A percentile compares a stretch with the other conserved stretches of the same genome.
Evolutionary conservation across 64 coral and sea anemone species (phyloP).

Genomic region (Actinia tenebrosa): DNA sequence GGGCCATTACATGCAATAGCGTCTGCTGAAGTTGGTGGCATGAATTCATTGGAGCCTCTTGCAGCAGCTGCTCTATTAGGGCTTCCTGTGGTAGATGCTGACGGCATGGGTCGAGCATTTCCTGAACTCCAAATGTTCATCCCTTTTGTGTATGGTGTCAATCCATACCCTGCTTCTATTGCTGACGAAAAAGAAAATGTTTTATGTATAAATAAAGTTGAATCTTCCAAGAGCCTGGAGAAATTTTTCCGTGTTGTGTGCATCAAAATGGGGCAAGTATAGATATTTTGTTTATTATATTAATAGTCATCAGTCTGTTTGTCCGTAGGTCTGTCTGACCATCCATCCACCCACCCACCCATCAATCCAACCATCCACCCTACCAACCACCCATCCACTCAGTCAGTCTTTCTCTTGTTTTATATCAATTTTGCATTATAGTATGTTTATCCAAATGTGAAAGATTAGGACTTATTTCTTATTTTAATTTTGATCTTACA

Average conservation of each 20-base stretch:
- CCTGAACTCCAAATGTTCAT: constrained; percentile 87
- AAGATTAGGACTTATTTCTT: too few species aligned
- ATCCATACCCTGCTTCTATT: constrained; percentile 45
- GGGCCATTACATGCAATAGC: constrained; percentile 43
- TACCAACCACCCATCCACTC: too few species aligned
- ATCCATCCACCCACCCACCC: not conserved
- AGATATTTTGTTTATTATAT: not conserved
- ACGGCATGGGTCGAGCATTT: constrained; percentile 98
- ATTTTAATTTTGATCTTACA: not conserved
- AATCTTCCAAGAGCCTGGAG: constrained; percentile 62
- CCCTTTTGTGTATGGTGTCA: constrained; percentile 75
- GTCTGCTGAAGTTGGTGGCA: constrained; percentile 78
- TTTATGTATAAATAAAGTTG: constrained; percentile 34
- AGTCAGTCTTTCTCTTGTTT: too few species aligned
- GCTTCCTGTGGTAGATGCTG: constrained; percentile 88
- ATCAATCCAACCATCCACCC: not conserved
- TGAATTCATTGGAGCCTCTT: constrained; percentile 84
- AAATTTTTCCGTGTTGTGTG: constrained; percentile 55
- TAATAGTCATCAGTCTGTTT: not conserved
- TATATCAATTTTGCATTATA: too few species aligned
- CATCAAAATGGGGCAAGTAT: constrained; percentile 62
- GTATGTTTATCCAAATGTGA: too few species aligned
- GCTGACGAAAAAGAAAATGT: constrained; percentile 48
- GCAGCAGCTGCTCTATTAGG: constrained; percentile 54
- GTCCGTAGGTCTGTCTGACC: too few species aligned